Evolutionary conservation across 2,113 vertebrate species (phyloP), one percentile per base, ranked within the genome.

Genomic region (Cebus imitator): DNA sequence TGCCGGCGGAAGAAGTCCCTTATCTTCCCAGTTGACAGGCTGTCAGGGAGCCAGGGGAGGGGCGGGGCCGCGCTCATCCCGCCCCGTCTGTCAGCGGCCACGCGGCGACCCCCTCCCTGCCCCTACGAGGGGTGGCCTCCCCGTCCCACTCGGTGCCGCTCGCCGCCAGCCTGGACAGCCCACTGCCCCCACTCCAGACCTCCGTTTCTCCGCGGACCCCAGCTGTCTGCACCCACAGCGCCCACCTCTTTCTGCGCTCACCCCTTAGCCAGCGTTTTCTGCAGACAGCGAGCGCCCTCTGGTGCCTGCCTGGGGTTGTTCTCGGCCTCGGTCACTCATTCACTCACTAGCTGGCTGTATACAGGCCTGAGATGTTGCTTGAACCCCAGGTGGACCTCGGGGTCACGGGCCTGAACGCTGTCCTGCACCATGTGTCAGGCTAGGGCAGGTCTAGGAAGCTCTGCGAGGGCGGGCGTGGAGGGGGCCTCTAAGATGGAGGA

Each of bases 271-370:
- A 48, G 64, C 18, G 20, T 78, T 89, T 92, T 92, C 68, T 79
- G 90, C 87, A 61, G 94, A 30, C 52, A n/a, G 45, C 80, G 88
- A 35, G 96, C 97, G 95, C 97, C 95, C 98, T 95, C 98, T 97
- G 95, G 95, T 97, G 98, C 4, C 75, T 12, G 0, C 14, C 1
- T 0, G 0, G 83, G 10, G 32, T 84, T n/a, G 7, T 55, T 83
- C 70, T 30, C 16, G 61, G 27, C 48, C 10, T 89, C 66, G 73
- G 9, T 50, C 14, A n/a, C 18, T 75, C 45, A 6, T 2, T 86
- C 7, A 8, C 2, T 86, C 7, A 18, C 66, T 72, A 45, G 30
- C 17, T 32, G 12, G 52, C 52, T 73, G n/a, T 20, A 5, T 23
- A 6, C 32, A n/a, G 45, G 73, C 23, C 23, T 18, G 7, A 52